Percentiles rank a stretch among this genome's conserved stretches.
Evolutionary conservation across 1,140 invertebrate genomes (phyloP).

Genomic region (Polypedilum vanderplanki): DNA sequence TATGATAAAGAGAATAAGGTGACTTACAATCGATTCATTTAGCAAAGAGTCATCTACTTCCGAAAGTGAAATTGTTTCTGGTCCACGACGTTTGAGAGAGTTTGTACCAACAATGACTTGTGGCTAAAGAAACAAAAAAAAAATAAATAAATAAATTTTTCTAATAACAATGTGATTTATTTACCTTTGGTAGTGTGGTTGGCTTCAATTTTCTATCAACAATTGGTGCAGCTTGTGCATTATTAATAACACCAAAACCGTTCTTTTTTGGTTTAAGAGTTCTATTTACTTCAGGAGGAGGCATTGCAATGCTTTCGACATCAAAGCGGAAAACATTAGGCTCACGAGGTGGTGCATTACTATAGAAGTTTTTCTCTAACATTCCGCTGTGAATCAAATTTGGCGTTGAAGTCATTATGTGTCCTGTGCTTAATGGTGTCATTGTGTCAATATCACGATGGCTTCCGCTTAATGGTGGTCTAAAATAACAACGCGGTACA

Average conservation of each 20-base stretch:
- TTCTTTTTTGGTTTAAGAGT: conserved; percentile 67
- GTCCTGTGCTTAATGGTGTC: conserved; percentile 38
- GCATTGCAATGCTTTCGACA: conserved; percentile 36
- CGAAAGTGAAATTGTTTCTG: neutral
- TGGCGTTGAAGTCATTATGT: conserved; percentile 38
- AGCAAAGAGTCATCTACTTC: neutral
- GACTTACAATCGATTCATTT: neutral
- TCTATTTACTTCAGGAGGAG: conserved; percentile 64
- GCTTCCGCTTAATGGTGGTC: conserved; percentile 42
- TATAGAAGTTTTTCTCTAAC: conserved; percentile 55
- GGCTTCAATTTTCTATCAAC: conserved; percentile 44
- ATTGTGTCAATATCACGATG: conserved; percentile 37
- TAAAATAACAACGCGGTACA: conserved; percentile 60
- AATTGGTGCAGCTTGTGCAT: conserved; percentile 40
- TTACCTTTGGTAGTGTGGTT: conserved; percentile 36
- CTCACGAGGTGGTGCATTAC: conserved; percentile 61
- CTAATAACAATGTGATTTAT: conserved; percentile 27
- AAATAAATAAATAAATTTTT: conserved; percentile 10
- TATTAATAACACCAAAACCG: conserved; percentile 49
- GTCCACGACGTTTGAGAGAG: conserved; percentile 36
- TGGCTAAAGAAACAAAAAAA: neutral
- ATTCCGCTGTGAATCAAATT: conserved; percentile 36
- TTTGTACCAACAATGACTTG: neutral
- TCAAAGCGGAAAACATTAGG: conserved; percentile 53
- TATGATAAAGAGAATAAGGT: conserved; percentile 32